Conservation (phyloP, 2,797 vertebrate species). For the Rallus crepitans region DNA sequence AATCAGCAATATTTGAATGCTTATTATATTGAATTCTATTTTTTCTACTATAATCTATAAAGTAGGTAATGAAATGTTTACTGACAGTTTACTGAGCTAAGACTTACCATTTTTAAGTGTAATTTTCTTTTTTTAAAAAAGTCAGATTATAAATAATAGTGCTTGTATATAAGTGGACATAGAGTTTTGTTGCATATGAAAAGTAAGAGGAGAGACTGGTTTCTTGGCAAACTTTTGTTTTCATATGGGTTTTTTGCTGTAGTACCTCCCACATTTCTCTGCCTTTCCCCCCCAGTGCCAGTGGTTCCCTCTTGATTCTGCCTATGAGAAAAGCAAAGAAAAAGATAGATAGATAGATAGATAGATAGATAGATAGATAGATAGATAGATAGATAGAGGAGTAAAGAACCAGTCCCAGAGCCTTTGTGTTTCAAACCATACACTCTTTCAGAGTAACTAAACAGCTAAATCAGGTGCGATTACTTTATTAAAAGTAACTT, state of each 20-base stretch:
- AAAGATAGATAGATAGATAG: neutral
- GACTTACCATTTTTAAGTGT: neutral
- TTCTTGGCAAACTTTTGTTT: neutral
- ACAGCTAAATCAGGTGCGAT: neutral
- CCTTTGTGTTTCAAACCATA: neutral
- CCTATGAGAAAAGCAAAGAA: neutral
- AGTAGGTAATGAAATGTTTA: neutral
- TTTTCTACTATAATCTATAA: neutral
- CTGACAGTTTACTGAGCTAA: neutral
- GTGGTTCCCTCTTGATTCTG: neutral
- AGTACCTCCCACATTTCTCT: neutral
- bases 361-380: neutral
- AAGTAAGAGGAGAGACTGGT: neutral
- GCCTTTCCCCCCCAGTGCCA: neutral
- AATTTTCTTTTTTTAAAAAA: neutral
- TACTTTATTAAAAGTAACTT: conserved; percentile 72
- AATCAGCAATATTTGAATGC: neutral
- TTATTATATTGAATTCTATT: neutral
- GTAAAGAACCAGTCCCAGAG: neutral
- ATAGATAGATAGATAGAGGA: neutral
- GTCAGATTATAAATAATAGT: neutral
- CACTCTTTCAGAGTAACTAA: conserved; percentile 11
- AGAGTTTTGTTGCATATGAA: neutral
- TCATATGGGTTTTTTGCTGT: neutral
- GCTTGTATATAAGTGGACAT: neutral